phyloP scores from a whole-genome alignment of 2,888 invertebrate species.

The Scaptomyza caliginosa region DNA sequence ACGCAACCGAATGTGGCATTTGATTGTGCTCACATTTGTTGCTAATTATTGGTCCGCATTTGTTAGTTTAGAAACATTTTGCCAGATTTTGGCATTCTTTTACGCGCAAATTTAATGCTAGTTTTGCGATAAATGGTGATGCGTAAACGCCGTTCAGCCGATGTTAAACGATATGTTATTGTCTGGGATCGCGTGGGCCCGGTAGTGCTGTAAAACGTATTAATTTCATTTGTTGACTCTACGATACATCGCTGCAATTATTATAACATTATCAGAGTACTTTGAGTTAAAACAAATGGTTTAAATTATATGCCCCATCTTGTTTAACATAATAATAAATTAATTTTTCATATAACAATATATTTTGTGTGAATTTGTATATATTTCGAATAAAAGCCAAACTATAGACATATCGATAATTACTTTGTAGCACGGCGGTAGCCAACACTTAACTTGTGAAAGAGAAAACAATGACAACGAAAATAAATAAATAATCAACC shows the following conservation, averaged over 20 bases:
- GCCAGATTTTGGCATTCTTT: conserved; percentile 55
- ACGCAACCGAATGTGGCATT: neutral
- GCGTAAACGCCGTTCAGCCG: conserved; percentile 27
- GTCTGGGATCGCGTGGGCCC: conserved; percentile 38
- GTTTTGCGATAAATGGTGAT: conserved; percentile 51
- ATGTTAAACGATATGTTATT: conserved; percentile 32
- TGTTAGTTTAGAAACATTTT: conserved; percentile 36
- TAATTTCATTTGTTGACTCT: neutral
- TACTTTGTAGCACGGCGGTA: neutral
- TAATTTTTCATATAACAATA: neutral
- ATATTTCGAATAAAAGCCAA: neutral
- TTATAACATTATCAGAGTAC: neutral
- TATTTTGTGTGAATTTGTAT: no score
- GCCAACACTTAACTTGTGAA: conserved; percentile 19
- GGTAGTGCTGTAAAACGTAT: conserved; percentile 26
- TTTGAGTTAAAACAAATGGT: neutral
- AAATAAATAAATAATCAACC: conserved; percentile 36
- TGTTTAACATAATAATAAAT: neutral
- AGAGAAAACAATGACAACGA: conserved; percentile 34
- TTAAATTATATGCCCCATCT: neutral
- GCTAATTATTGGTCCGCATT: conserved; percentile 9
- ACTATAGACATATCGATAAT: conserved; percentile 16
- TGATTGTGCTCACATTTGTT: conserved; percentile 21
- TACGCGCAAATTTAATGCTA: conserved; percentile 64
- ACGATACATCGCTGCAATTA: neutral